Percentiles rank a stretch among this genome's conserved stretches.
Conservation (phyloP, 2,888 invertebrate genomes). For the Acleris cristana region DNA sequence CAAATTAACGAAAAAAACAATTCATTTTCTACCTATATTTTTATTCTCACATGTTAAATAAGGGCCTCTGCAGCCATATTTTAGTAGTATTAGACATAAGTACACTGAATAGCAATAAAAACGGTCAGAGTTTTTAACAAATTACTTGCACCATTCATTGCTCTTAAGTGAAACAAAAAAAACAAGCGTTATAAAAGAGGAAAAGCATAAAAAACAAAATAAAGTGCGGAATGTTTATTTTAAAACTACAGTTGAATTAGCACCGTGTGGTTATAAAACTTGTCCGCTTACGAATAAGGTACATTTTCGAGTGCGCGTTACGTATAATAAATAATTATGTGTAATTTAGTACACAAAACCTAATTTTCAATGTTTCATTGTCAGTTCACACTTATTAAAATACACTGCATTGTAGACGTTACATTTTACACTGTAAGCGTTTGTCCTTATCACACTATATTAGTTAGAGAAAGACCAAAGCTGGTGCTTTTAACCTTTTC, state of each 20-base stretch:
- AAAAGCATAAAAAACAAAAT: conserved; percentile 45
- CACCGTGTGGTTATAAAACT: conserved; percentile 39
- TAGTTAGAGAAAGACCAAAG: not conserved
- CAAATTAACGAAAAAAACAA: no score
- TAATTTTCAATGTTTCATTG: not conserved
- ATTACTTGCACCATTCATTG: no score
- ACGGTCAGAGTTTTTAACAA: no score
- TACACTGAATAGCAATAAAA: no score
- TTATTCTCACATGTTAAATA: no score
- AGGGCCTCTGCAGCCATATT: no score
- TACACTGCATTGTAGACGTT: conserved; percentile 3
- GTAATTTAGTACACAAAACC: not conserved
- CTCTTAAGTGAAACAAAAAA: not conserved
- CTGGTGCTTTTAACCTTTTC: not conserved
- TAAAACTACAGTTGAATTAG: conserved; percentile 38
- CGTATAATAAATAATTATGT: conserved; percentile 14
- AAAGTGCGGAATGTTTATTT: conserved; percentile 66
- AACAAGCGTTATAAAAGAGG: not conserved
- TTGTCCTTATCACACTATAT: conserved; percentile 8
- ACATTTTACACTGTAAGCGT: not conserved
- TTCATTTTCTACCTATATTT: no score
- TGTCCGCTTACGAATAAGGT: conserved; percentile 22
- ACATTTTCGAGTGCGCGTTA: conserved; percentile 26
- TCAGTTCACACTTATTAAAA: not conserved
- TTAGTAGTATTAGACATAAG: no score